These are phyloP conservation scores for Malthinus flaveolus DNA, from an alignment of 2,888 invertebrate species.

Conservation along the genomic window DNA sequence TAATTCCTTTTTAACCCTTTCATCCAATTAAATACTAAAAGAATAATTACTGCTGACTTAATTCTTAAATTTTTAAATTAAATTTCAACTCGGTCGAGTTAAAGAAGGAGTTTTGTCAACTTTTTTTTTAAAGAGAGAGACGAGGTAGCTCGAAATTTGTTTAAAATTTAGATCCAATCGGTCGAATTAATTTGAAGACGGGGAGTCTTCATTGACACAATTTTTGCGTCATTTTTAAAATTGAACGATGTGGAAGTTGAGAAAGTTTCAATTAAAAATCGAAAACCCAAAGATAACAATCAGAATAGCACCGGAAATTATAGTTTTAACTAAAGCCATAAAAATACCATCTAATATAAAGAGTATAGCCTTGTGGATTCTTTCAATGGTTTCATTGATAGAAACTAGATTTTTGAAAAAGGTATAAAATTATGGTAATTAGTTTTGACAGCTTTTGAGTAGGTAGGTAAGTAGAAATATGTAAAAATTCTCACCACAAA, in stretches of 20 bases:
- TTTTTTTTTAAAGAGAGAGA: slow-evolving; percentile 11
- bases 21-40: slow-evolving; percentile 32
- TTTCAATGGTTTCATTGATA: slow-evolving; percentile 6
- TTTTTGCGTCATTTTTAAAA: too few species aligned
- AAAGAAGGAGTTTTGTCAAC: slow-evolving; percentile 11
- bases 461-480: too few species aligned
- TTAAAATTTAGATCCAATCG: slow-evolving; percentile 3
- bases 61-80: slow-evolving; percentile 26
- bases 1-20: slow-evolving; percentile 30
- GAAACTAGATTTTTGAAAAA: not conserved
- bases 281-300: slow-evolving; percentile 1
- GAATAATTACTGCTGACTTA: slow-evolving; percentile 30
- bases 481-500: too few species aligned
- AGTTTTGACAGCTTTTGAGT: too few species aligned
- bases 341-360: slow-evolving; percentile 3
- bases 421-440: too few species aligned
- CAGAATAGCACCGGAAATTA: slow-evolving; percentile 6
- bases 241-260: too few species aligned
- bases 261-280: not conserved
- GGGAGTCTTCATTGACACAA: not conserved
- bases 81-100: slow-evolving; percentile 22
- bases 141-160: slow-evolving; percentile 10
- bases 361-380: not conserved
- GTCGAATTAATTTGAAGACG: not conserved
- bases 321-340: slow-evolving; percentile 7